Base-by-base conservation (phyloP, 2,113 vertebrate genomes). In the Pterocles gutturalis region DNA sequence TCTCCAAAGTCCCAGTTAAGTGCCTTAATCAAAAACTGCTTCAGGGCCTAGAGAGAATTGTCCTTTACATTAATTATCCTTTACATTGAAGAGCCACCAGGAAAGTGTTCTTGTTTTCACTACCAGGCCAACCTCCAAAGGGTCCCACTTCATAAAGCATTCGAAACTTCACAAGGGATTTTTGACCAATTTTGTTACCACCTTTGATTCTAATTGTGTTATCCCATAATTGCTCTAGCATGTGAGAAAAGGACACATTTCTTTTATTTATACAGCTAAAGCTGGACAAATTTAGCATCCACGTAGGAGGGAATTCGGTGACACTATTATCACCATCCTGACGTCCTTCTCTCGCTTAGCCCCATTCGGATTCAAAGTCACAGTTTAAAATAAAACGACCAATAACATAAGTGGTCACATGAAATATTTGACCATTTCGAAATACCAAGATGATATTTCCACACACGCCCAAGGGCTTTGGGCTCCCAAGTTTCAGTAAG, bases 31-130 rank as follows among this genome's bases (percentile, higher is more conserved):
- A 96, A 96, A 96, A 97, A 93, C 73, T 79, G 95, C 95, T 97
- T 36, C 92, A 85, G 94, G 92, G 94, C 94, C 92, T 95, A 66
- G 83, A 90, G 97, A 92, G 94, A 97, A 92, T 95, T 95, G 77
- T 91, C 94, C 96, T 93, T 91, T 96, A 87, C 69, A 93, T 97
- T 97, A 96, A 96, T 92, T 97, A 95, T 95, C 97, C 96, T 93
- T 95, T 95, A 94, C 80, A 69, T 43, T 92, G 70, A 79, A 69
- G 87, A 92, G 83, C 28, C 9, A 12, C 77, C 72, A 93, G 80
- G 45, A 96, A 85, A 71, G 53, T 20, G 65, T 75, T 95, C 73
- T 73, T 93, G 38, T 55, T 96, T 90, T 92, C 19, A 82, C 70
- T 84, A 33, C 49, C 69, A 92, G 92, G 92, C 92, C 92, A 92